phyloP scores from a whole-genome alignment of 2,888 invertebrate species.

The Hoplodrina ambigua region DNA sequence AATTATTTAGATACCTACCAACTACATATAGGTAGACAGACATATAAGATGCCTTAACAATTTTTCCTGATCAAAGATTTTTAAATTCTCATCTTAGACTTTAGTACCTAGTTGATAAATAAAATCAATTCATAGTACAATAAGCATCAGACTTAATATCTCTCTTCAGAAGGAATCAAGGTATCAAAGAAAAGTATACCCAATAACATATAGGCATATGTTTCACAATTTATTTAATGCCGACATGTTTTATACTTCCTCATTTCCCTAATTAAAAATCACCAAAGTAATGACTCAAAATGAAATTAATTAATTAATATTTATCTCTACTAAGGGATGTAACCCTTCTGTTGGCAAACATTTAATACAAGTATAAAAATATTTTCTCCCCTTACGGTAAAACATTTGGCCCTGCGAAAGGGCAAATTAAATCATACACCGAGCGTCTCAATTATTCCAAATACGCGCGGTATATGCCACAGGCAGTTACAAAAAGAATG shows the following conservation, averaged over 20 bases:
- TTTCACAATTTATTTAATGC: too few species aligned
- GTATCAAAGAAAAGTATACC: too few species aligned
- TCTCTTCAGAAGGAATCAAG: too few species aligned
- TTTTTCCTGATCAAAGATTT: too few species aligned
- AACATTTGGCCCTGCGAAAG: slow-evolving; percentile 80
- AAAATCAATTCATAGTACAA: too few species aligned
- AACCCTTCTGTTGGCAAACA: slow-evolving; percentile 60
- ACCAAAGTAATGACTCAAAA: slow-evolving; percentile 32
- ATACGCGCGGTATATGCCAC: slow-evolving; percentile 82
- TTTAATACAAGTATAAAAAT: slow-evolving; percentile 71
- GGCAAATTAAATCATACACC: slow-evolving; percentile 89
- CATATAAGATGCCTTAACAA: too few species aligned
- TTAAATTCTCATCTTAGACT: too few species aligned
- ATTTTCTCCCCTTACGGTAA: slow-evolving; percentile 72
- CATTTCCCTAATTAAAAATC: slow-evolving; percentile 8
- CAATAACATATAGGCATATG: too few species aligned
- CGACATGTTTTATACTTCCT: not conserved
- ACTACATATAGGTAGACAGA: too few species aligned
- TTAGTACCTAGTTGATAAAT: too few species aligned
- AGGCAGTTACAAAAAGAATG: slow-evolving; percentile 86
- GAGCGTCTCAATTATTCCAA: slow-evolving; percentile 88
- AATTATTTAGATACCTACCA: too few species aligned
- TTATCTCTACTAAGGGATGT: slow-evolving; percentile 44
- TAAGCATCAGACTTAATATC: too few species aligned
- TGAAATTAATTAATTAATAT: slow-evolving; percentile 50